Evolutionary conservation across 1,140 invertebrate genomes (phyloP), one percentile per base, ranked within the genome.

Genomic region (Drosophila oshimai): DNA sequence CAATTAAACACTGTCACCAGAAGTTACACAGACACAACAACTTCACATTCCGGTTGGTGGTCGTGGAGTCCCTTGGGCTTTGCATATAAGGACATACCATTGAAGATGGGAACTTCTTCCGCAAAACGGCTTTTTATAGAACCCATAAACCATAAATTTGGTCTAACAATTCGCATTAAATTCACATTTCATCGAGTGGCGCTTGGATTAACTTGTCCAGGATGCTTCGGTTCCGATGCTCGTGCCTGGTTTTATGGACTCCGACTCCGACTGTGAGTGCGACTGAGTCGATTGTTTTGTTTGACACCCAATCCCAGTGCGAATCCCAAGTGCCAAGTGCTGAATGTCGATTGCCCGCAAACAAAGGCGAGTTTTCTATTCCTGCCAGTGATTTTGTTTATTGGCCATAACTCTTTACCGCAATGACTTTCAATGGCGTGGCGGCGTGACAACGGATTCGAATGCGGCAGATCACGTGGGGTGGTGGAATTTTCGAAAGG

Each of bases 1-100:
- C 81, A 87, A 87, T 87, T 87, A 87, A 87, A 81, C 81, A 87
- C 76, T 83, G 83, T 88, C 81, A 74, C 77, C 69, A 87, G 80
- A 70, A 81, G 62, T 81, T 62, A 67, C 58, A 72, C 44, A 49
- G 45, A 69, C 61, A 73, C 62, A 84, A 73, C 60, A 68, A 45
- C 62, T 39, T 37, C 28, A 12, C 34, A 34, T 20, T 34, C 26
- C 15, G n/a, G 17, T 28, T 10, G 4, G 22, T 15, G n/a, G 15
- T 13, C 6, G n/a, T 39, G 41, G 12, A 10, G 26, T 24, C 39
- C 45, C 17, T 17, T 7, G 54, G 53, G 15, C 33, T 51, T 51
- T 71, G 68, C 68, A 71, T 71, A 34, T 28, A 24, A 10, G 34
- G 22, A 10, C 9, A 6, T 6, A 28, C 7, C 5, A 7, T 13